These are phyloP conservation scores for Geopemphigus sp. DNA, from an alignment of 1,140 invertebrate genomes.

Conservation along the genomic window DNA sequence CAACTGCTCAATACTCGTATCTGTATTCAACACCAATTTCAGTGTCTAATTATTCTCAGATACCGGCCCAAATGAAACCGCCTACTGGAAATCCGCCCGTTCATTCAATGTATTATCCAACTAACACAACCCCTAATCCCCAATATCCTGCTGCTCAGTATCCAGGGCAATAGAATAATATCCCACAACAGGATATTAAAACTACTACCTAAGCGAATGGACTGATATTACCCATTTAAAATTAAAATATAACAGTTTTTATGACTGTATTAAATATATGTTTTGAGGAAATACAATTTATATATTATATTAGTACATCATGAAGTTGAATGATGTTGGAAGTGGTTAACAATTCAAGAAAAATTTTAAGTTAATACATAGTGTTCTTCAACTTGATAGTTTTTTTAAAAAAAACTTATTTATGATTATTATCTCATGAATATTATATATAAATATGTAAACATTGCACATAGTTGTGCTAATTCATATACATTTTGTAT, in stretches of 20 bases:
- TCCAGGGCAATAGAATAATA: slow-evolving; percentile 26
- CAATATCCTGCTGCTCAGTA: slow-evolving; percentile 41
- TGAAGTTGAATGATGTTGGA: background rate
- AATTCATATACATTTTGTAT: background rate
- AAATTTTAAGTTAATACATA: slow-evolving; percentile 7
- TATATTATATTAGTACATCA: background rate
- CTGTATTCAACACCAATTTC: slow-evolving; percentile 16
- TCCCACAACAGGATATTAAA: background rate
- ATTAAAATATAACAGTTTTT: background rate
- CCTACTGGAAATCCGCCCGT: slow-evolving; percentile 37
- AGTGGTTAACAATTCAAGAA: background rate
- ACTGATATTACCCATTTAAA: slow-evolving; percentile 42
- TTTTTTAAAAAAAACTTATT: slow-evolving; percentile 6
- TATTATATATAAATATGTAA: background rate
- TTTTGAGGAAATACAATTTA: background rate
- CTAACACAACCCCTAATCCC: slow-evolving; percentile 28
- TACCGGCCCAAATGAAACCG: slow-evolving; percentile 34
- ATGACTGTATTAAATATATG: slow-evolving; percentile 8
- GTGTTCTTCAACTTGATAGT: background rate
- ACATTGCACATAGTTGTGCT: background rate
- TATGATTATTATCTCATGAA: background rate
- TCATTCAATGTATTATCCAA: slow-evolving; percentile 41
- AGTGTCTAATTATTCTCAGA: slow-evolving; percentile 29
- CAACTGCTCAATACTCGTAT: slow-evolving; percentile 30
- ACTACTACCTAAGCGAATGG: slow-evolving; percentile 12